A percentile compares a stretch with the other conserved stretches of the same genome.
Evolutionary conservation across 2,888 invertebrate species (phyloP).

Genomic region (Meloe dianella): DNA sequence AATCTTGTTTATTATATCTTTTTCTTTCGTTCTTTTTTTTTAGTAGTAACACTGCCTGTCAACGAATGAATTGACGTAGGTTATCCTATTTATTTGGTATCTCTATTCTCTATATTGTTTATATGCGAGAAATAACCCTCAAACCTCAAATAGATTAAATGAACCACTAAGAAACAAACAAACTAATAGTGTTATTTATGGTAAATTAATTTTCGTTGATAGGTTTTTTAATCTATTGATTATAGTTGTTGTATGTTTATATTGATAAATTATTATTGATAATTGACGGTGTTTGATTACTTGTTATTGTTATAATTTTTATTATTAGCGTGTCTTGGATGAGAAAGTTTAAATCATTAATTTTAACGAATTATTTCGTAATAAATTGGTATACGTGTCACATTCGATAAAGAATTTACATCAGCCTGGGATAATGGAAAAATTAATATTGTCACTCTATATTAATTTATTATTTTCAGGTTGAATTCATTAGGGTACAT

Average conservation of each 20-base stretch:
- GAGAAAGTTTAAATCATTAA: slow-evolving; percentile 24
- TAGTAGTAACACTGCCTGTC: slow-evolving; percentile 21
- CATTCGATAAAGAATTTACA: slow-evolving; percentile 29
- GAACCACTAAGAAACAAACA: neutral
- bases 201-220: neutral
- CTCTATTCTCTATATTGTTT: neutral
- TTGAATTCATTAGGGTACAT: slow-evolving; percentile 32
- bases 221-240: neutral
- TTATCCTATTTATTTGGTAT: slow-evolving; percentile 12
- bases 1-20: slow-evolving; percentile 32
- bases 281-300: slow-evolving; percentile 27
- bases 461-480: slow-evolving; percentile 32
- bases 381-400: slow-evolving; percentile 29
- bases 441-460: slow-evolving; percentile 31
- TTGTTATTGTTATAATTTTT: neutral
- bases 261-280: slow-evolving; percentile 24
- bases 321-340: slow-evolving; percentile 16
- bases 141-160: slow-evolving; percentile 1
- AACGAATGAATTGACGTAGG: slow-evolving; percentile 31
- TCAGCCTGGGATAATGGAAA: slow-evolving; percentile 25
- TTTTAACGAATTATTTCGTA: slow-evolving; percentile 29
- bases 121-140: neutral
- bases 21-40: slow-evolving; percentile 18
- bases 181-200: neutral
- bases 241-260: neutral